phyloP scores from a whole-genome alignment of 2,888 invertebrate genomes.

The Craniophora ligustri region DNA sequence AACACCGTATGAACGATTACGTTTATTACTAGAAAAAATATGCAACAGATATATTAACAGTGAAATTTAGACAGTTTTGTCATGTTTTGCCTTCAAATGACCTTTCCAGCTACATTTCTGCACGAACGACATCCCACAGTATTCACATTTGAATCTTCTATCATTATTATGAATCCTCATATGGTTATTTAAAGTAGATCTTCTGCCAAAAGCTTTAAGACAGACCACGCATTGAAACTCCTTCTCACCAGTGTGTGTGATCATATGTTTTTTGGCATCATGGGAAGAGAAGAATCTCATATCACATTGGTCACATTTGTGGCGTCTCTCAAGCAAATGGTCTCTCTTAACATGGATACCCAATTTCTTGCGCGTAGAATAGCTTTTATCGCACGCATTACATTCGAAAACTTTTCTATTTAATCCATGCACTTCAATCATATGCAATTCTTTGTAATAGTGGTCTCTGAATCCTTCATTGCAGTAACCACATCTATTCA shows the following conservation, averaged over 20 bases:
- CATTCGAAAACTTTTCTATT: slow-evolving; percentile 15
- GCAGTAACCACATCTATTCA: slow-evolving; percentile 62
- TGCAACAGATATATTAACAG: neutral
- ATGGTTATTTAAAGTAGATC: slow-evolving; percentile 69
- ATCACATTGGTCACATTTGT: slow-evolving; percentile 57
- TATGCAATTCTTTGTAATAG: slow-evolving; percentile 13
- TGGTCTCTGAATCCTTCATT: slow-evolving; percentile 55
- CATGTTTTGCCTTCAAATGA: slow-evolving; percentile 65
- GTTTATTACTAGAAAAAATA: neutral
- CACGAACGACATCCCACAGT: slow-evolving; percentile 55
- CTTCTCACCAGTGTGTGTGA: slow-evolving; percentile 76
- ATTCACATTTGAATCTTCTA: slow-evolving; percentile 53
- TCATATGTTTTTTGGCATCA: slow-evolving; percentile 70
- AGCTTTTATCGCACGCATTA: slow-evolving; percentile 36
- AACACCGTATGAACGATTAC: neutral
- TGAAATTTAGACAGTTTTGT: neutral
- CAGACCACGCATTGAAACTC: slow-evolving; percentile 75
- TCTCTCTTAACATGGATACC: slow-evolving; percentile 34
- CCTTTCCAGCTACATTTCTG: slow-evolving; percentile 60
- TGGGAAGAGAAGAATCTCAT: slow-evolving; percentile 52
- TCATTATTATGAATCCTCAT: slow-evolving; percentile 66
- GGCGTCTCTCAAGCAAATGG: slow-evolving; percentile 59
- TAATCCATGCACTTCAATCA: slow-evolving; percentile 23
- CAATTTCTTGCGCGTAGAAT: slow-evolving; percentile 11
- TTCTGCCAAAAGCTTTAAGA: slow-evolving; percentile 64